These are phyloP conservation scores for Scylla paramamosain DNA, from an alignment of 1,140 invertebrate species.

Conservation along the genomic window DNA sequence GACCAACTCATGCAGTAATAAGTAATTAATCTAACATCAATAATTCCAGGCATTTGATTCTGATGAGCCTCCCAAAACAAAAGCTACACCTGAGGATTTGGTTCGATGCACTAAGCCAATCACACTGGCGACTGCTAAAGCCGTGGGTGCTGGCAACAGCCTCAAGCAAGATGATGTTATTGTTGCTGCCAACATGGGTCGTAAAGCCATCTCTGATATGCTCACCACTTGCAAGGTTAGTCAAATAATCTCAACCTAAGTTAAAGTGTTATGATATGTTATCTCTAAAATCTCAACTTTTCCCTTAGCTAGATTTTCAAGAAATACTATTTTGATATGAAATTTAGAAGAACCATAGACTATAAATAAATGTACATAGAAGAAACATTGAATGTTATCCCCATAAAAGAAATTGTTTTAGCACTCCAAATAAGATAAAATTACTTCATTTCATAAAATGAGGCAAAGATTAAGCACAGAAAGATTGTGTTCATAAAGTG, in stretches of 20 bases:
- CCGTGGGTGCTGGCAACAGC: conserved; percentile 96
- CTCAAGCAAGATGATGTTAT: conserved; percentile 98
- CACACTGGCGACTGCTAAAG: conserved; percentile 96
- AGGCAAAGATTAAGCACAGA: too few species aligned
- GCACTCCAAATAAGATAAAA: too few species aligned
- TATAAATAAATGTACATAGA: too few species aligned
- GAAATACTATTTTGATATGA: too few species aligned
- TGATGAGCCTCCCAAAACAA: conserved; percentile 84
- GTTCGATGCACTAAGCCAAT: conserved; percentile 96
- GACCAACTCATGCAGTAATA: too few species aligned
- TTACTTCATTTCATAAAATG: too few species aligned
- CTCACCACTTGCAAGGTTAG: conserved; percentile 91
- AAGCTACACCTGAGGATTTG: conserved; percentile 92
- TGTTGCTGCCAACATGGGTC: conserved; percentile 96
- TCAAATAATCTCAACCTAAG: not conserved
- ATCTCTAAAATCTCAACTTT: not conserved
- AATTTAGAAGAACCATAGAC: too few species aligned
- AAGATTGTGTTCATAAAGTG: too few species aligned
- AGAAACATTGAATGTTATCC: too few species aligned
- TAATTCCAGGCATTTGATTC: conserved; percentile 85
- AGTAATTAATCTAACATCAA: not conserved
- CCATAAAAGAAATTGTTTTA: too few species aligned
- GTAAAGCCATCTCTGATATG: conserved; percentile 97
- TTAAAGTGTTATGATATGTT: not conserved
- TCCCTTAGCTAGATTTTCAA: not conserved